These are phyloP conservation scores for Limenitis camilla DNA, from an alignment of 2,888 invertebrate genomes.

Conservation along the genomic window DNA sequence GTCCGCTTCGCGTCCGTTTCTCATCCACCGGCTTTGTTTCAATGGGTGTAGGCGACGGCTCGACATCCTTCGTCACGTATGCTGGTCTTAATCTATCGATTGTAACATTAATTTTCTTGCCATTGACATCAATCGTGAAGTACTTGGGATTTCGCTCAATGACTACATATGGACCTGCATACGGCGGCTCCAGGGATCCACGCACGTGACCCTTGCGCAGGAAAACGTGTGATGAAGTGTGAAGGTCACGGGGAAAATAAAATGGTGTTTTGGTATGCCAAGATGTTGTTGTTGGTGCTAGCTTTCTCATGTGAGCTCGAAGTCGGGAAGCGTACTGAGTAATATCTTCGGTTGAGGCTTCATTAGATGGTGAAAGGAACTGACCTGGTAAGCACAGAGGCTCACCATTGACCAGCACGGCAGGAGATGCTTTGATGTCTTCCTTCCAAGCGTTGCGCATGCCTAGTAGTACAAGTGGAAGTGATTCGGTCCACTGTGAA, in stretches of 20 bases:
- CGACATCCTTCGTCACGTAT: not conserved
- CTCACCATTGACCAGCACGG: constrained; percentile 30
- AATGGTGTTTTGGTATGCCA: constrained; percentile 10
- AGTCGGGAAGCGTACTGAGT: not conserved
- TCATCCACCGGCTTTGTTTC: not conserved
- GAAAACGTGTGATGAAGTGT: not conserved
- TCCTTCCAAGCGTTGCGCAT: constrained; percentile 25
- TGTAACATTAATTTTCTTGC: not conserved
- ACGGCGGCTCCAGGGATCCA: constrained; percentile 13
- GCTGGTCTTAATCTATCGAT: constrained; percentile 16
- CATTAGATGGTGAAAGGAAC: constrained; percentile 15
- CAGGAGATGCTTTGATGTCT: constrained; percentile 26
- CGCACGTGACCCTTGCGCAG: constrained; percentile 5
- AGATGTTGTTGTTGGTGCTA: constrained; percentile 6
- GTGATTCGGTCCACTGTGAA: constrained; percentile 17
- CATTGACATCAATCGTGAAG: constrained; percentile 8
- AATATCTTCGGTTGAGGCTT: constrained; percentile 3
- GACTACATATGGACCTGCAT: constrained; percentile 16
- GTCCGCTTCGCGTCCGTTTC: constrained; percentile 1
- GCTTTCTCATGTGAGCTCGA: constrained; percentile 4
- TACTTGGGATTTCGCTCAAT: constrained; percentile 1
- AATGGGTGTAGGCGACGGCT: not conserved
- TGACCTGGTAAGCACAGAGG: constrained; percentile 29
- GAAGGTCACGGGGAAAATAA: constrained; percentile 5
- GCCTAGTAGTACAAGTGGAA: constrained; percentile 16